These are phyloP conservation scores for Apodemus sylvaticus DNA, from an alignment of 2,113 vertebrate genomes.

Conservation along the genomic window DNA sequence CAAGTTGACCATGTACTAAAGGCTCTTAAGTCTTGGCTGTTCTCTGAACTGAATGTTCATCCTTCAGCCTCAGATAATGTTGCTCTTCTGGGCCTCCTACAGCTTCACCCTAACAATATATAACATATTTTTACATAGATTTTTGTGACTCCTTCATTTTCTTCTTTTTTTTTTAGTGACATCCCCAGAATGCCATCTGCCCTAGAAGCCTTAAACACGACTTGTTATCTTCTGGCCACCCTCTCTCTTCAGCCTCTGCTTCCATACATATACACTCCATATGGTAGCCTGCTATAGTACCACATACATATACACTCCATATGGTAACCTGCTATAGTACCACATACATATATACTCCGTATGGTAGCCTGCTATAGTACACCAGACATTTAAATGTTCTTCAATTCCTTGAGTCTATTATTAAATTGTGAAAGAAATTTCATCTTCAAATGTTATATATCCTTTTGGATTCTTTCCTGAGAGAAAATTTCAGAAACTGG, in stretches of 20 bases:
- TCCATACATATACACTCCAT: not conserved
- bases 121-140: not conserved
- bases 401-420: not conserved
- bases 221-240: not conserved
- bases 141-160: not conserved
- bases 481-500: not conserved
- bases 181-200: not conserved
- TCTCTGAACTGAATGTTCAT: not conserved
- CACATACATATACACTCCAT: not conserved
- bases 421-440: constrained; percentile 44
- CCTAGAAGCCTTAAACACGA: too few relatives aligned
- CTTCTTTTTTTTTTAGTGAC: constrained; percentile 18
- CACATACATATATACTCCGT: not conserved
- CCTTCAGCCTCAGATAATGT: not conserved
- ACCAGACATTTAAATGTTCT: not conserved
- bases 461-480: constrained; percentile 19
- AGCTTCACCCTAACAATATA: not conserved
- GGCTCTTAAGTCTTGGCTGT: not conserved
- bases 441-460: constrained; percentile 26
- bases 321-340: not conserved
- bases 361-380: not conserved
- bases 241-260: not conserved
- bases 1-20: not conserved
- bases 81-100: not conserved
- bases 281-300: not conserved